A percentile compares a stretch with the other conserved stretches of the same genome.
Evolutionary conservation across 1,140 invertebrate genomes (phyloP).

Genomic region (Cotesia typhae): DNA sequence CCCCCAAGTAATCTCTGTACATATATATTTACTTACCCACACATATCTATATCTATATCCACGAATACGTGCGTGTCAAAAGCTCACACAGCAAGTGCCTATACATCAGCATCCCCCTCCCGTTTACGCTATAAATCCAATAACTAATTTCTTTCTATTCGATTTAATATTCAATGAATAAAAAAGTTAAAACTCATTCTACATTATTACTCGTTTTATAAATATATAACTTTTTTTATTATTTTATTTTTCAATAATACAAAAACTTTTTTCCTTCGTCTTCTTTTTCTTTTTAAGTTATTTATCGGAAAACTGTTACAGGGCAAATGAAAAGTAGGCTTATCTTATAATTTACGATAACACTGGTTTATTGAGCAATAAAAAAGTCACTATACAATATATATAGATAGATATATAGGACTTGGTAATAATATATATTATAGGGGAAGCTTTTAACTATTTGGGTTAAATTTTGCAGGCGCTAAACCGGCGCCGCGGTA

Average conservation of each 20-base stretch:
- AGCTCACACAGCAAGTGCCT: too few species aligned
- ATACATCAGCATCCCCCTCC: too few species aligned
- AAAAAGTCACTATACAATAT: slow-evolving; percentile 4
- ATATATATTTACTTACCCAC: background rate
- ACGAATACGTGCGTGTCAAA: too few species aligned
- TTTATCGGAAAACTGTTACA: slow-evolving; percentile 7
- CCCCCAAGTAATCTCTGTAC: background rate
- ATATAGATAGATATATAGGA: too few species aligned
- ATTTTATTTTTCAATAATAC: background rate
- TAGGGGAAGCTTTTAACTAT: slow-evolving; percentile 15
- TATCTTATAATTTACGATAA: slow-evolving; percentile 17
- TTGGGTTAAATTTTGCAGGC: slow-evolving; percentile 13
- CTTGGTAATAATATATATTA: background rate
- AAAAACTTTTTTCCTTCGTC: background rate
- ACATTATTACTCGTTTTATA: background rate
- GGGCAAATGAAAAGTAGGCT: background rate
- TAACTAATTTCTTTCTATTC: slow-evolving; percentile 19
- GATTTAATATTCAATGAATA: slow-evolving; percentile 25
- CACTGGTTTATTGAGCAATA: slow-evolving; percentile 18
- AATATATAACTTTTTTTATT: background rate
- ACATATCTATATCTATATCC: background rate
- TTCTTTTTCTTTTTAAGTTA: background rate
- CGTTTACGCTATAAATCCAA: background rate
- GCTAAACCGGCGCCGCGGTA: background rate
- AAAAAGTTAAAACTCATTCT: background rate